phyloP scores from a whole-genome alignment of 2,888 invertebrate genomes.

The Dyspetes luteomarginatus region DNA sequence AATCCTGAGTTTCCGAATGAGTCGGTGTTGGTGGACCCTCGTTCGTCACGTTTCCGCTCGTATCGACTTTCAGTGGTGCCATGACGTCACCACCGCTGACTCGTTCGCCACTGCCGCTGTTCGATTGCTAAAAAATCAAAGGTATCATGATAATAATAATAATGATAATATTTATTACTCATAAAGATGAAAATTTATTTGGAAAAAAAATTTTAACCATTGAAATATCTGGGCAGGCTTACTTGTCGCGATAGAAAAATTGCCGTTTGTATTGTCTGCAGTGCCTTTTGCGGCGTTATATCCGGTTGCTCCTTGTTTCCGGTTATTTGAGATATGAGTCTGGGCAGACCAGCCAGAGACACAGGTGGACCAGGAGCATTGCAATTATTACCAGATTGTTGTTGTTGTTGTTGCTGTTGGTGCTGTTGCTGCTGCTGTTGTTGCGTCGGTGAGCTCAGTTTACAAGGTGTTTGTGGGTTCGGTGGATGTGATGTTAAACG shows the following conservation, averaged over 20 bases:
- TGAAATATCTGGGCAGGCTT: constrained; percentile 59
- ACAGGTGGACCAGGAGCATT: constrained; percentile 84
- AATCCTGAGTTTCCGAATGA: constrained; percentile 89
- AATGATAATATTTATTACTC: background rate
- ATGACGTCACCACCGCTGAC: constrained; percentile 80
- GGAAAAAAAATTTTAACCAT: background rate
- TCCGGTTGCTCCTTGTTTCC: constrained; percentile 84
- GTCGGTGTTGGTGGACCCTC: constrained; percentile 92
- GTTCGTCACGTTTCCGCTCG: constrained; percentile 81
- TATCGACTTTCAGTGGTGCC: constrained; percentile 85
- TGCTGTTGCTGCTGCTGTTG: constrained; percentile 60
- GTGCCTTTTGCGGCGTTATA: constrained; percentile 85
- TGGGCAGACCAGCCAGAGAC: constrained; percentile 84
- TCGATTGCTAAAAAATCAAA: constrained; percentile 75
- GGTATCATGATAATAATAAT: background rate
- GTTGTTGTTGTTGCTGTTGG: constrained; percentile 54
- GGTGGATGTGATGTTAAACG: constrained; percentile 86
- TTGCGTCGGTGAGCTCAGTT: constrained; percentile 79
- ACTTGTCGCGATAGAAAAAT: constrained; percentile 82
- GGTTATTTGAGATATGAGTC: constrained; percentile 84
- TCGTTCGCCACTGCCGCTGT: constrained; percentile 75
- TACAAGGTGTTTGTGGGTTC: constrained; percentile 79
- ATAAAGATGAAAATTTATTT: background rate
- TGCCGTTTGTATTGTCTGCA: constrained; percentile 85
- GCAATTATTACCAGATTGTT: constrained; percentile 77